phyloP scores from a whole-genome alignment of 2,113 vertebrate genomes.

The Daphoenositta chrysoptera region DNA sequence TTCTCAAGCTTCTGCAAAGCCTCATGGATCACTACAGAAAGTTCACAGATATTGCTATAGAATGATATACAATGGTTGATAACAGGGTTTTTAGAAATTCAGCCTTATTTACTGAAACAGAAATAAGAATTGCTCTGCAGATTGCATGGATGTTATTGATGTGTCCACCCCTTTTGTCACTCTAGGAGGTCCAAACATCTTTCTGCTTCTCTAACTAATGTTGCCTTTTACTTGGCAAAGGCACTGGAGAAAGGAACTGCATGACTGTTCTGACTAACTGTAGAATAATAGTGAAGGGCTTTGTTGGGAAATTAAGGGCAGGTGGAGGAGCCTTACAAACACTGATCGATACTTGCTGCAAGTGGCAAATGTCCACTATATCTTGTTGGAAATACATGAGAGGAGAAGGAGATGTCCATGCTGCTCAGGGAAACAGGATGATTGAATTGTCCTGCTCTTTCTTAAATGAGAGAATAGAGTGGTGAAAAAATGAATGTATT shows the following conservation, averaged over 20 bases:
- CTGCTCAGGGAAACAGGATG: neutral
- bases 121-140: neutral
- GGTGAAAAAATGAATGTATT: neutral
- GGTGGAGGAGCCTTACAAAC: neutral
- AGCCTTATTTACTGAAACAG: neutral
- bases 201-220: neutral
- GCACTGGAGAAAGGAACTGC: neutral
- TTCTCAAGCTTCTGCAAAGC: neutral
- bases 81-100: neutral
- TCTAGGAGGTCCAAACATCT: neutral
- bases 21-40: neutral
- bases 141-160: neutral
- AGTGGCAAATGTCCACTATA: neutral
- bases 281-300: conserved; percentile 7
- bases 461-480: neutral
- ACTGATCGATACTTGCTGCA: neutral
- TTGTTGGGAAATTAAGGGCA: conserved; percentile 3
- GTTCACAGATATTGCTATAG: neutral
- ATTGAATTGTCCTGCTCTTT: neutral
- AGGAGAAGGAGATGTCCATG: neutral
- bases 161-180: neutral
- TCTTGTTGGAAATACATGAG: neutral
- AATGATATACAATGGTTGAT: neutral
- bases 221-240: neutral
- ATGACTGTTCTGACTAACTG: neutral